phyloP scores from a whole-genome alignment of 2,113 vertebrate genomes.

The Eurypyga helias region DNA sequence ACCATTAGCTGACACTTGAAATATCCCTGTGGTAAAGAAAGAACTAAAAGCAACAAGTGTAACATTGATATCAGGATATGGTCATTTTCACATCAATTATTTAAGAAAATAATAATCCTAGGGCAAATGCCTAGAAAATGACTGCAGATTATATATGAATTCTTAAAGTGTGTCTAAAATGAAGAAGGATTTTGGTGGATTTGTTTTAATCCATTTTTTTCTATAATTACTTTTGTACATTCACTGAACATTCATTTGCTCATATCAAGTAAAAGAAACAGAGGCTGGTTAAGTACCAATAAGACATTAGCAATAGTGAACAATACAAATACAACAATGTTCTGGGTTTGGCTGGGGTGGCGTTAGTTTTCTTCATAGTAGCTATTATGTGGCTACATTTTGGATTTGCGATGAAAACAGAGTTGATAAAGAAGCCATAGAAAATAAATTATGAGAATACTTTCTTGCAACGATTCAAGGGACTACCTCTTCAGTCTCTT shows the following conservation, averaged over 20 bases:
- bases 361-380: too few species aligned
- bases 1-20: not conserved
- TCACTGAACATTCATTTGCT: not conserved
- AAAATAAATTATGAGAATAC: not conserved
- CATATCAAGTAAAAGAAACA: not conserved
- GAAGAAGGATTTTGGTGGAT: not conserved
- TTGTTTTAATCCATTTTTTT: not conserved
- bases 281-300: not conserved
- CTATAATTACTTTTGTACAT: not conserved
- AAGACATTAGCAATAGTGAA: not conserved
- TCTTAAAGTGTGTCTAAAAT: not conserved
- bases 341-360: too few species aligned
- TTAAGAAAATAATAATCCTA: not conserved
- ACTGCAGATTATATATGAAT: not conserved
- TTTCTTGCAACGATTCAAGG: not conserved
- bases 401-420: too few species aligned
- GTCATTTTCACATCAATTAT: not conserved
- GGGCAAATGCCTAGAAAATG: not conserved
- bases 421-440: not conserved
- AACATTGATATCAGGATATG: not conserved
- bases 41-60: not conserved
- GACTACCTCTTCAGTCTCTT: not conserved
- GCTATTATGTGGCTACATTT: too few species aligned
- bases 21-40: not conserved
- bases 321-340: not conserved